A percentile compares a stretch with the other conserved stretches of the same genome.
These are phyloP conservation scores for Oryzias woworae DNA, from an alignment of 2,113 vertebrate species.

Conservation along the genomic window DNA sequence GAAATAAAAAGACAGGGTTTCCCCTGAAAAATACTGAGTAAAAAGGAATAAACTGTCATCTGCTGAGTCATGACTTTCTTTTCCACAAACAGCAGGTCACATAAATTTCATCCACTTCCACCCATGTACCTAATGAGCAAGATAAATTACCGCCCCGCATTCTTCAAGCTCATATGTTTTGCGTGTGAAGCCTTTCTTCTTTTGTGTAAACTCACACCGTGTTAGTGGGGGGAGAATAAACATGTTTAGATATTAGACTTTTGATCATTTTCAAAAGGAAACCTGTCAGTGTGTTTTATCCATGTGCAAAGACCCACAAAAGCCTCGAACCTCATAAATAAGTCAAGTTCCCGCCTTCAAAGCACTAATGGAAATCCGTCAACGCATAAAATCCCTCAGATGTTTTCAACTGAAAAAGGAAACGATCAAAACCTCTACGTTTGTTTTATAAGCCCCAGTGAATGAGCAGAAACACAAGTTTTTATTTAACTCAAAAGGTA, in stretches of 20 bases:
- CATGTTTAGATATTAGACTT: not conserved
- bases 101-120: slow-evolving; percentile 28
- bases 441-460: too few relatives aligned
- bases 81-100: slow-evolving; percentile 14
- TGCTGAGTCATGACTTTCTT: slow-evolving; percentile 17
- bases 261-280: slow-evolving; percentile 8
- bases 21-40: slow-evolving; percentile 33
- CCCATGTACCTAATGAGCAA: not conserved
- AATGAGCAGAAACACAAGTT: too few relatives aligned
- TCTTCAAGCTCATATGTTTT: too few relatives aligned
- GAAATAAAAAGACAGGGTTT: slow-evolving; percentile 26
- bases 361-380: not conserved
- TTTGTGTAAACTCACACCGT: too few relatives aligned
- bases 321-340: not conserved
- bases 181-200: too few relatives aligned
- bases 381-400: not conserved
- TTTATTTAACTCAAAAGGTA: too few relatives aligned
- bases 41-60: slow-evolving; percentile 34
- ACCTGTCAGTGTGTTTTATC: not conserved
- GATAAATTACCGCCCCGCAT: too few relatives aligned
- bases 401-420: not conserved
- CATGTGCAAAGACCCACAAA: not conserved
- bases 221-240: not conserved
- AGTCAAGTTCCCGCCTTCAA: not conserved
- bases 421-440: not conserved